Percentiles rank a stretch among this genome's conserved stretches.
Evolutionary conservation across 2,888 invertebrate genomes (phyloP).

Genomic region (Drosophila planitibia): DNA sequence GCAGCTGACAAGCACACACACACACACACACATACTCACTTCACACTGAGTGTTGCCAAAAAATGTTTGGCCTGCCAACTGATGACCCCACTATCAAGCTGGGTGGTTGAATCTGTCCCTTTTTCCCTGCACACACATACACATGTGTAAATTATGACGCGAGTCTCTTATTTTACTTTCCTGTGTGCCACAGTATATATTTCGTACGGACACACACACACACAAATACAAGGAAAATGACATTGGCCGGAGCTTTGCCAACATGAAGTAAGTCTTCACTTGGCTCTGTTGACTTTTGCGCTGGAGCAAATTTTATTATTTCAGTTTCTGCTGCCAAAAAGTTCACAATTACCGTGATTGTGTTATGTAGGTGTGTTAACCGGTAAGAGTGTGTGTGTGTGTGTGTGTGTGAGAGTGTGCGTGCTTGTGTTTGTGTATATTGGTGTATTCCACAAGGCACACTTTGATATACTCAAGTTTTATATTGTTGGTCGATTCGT

Average conservation of each 20-base stretch:
- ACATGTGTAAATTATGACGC: conserved; percentile 67
- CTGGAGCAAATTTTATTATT: conserved; percentile 32
- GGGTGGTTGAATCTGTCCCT: background rate
- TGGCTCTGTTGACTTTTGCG: conserved; percentile 60
- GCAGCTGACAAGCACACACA: background rate
- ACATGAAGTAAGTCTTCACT: conserved; percentile 69
- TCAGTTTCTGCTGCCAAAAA: conserved; percentile 57
- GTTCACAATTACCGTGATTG: conserved; percentile 69
- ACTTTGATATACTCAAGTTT: conserved; percentile 53
- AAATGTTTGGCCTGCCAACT: conserved; percentile 48
- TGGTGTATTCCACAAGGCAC: conserved; percentile 55
- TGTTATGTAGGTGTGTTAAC: conserved; percentile 37
- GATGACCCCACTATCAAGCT: conserved; percentile 47
- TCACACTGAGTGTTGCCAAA: conserved; percentile 38
- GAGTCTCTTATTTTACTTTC: conserved; percentile 65
- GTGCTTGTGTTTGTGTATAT: conserved; percentile 13
- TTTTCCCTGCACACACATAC: conserved; percentile 29
- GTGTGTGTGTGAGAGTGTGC: conserved; percentile 8
- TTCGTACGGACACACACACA: conserved; percentile 42
- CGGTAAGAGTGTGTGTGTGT: conserved; percentile 10
- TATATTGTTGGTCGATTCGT: conserved; percentile 44
- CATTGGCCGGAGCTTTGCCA: conserved; percentile 62
- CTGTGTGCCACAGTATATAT: conserved; percentile 61
- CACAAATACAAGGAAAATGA: conserved; percentile 9
- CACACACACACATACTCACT: background rate